Evolutionary conservation across 2,888 invertebrate species (phyloP).

Genomic region (Chouioia cunea): DNA sequence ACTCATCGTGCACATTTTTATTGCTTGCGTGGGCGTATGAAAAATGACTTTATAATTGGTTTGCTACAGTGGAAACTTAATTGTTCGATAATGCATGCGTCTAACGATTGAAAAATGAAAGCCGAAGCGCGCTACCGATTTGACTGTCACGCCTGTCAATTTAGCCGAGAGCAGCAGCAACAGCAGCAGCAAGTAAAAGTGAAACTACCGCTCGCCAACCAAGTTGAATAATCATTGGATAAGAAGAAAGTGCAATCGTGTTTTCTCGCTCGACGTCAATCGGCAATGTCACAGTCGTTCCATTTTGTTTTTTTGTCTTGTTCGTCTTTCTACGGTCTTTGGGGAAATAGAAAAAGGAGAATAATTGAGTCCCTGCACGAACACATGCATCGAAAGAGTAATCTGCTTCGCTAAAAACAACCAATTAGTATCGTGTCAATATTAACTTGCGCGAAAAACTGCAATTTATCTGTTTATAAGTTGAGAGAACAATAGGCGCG

Average conservation of each 20-base stretch:
- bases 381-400: not conserved
- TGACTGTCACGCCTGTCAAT: constrained; percentile 40
- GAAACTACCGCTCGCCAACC: constrained; percentile 15
- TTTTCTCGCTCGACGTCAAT: not conserved
- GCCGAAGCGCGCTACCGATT: constrained; percentile 1
- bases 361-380: not conserved
- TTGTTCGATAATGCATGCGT: too few relatives aligned
- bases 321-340: too few relatives aligned
- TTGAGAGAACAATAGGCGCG: constrained; percentile 26
- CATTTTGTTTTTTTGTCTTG: too few relatives aligned
- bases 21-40: too few relatives aligned
- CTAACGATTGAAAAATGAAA: not conserved
- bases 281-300: not conserved
- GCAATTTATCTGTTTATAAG: constrained; percentile 24
- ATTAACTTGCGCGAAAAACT: constrained; percentile 18
- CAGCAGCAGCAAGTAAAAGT: constrained; percentile 25
- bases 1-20: too few relatives aligned
- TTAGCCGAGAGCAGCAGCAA: constrained; percentile 16
- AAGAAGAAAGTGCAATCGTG: constrained; percentile 24
- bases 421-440: not conserved
- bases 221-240: constrained; percentile 40
- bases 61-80: too few relatives aligned
- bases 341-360: too few relatives aligned
- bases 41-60: too few relatives aligned
- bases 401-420: not conserved